Base-by-base conservation (phyloP, 2,888 invertebrate species). In the Conus canariensis region DNA sequence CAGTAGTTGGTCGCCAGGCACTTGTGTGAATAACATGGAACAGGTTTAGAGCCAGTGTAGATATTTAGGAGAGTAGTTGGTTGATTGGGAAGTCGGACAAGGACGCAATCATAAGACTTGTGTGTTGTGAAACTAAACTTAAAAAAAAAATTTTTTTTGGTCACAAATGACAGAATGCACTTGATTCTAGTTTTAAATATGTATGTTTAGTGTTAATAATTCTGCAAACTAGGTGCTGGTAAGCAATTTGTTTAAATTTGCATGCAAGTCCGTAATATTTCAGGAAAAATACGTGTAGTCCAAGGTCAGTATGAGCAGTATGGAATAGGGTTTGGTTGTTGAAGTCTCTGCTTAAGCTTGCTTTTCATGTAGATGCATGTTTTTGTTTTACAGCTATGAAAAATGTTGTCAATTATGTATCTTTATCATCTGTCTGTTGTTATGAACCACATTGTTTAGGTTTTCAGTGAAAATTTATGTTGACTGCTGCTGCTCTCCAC, bases 311-410 rank as follows among this genome's bases (percentile, higher is more conserved):
- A 74, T 74, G n/a, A 74, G 10, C 30, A 56, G 19, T 45, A 19
- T 83, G 58, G 30, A 25, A 77, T 77, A 25, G 77, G 25, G 9
- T 80, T 80, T 14, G 25, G 30, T 77, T 45, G 19, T 82, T 82
- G 25, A 14, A 14, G 30, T 77, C 8, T 77, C 30, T 80, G 77
- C 77, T 30, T 83, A 56, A 58, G 56, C 82, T 83, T 56, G 58
- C 82, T 83, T 83, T 83, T 19, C 10, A 83, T 83, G 10, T 83
- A 83, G 58, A 58, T 83, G 82, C 82, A 58, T 83, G 82, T 19
- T 70, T 70, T 16, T 70, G 16, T 70, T 70, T 70, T 7, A 19
- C 70, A 70, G 7, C 16, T 70, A 8, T 70, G 60, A 70, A 16
- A 7, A 70, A 22, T 80, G n/a, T 45, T 22, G 22, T 80, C 45